Evolutionary conservation across 2,113 vertebrate genomes (phyloP).

Genomic region (Pithys albifrons): DNA sequence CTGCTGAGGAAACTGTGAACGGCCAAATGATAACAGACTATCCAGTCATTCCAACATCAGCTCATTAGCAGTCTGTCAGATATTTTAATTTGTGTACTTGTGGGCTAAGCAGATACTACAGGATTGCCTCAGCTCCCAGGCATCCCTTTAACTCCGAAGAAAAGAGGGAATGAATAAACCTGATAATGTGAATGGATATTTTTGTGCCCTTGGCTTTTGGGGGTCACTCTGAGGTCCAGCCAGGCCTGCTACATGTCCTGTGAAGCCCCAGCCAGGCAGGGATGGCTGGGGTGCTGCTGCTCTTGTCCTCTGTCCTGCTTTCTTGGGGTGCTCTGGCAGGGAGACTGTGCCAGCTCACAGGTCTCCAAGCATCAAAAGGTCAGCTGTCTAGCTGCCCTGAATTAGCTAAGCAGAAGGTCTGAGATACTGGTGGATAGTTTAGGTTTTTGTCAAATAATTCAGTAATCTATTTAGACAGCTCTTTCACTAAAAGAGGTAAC

Average conservation of each 20-base stretch:
- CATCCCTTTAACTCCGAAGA: constrained; percentile 57
- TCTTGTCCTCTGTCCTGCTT: not conserved
- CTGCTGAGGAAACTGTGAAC: constrained; percentile 85
- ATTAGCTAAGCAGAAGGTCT: not conserved
- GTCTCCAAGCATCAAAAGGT: not conserved
- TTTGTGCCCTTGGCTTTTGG: not conserved
- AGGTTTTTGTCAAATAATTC: not conserved
- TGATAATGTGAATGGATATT: not conserved
- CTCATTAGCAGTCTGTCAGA: constrained; percentile 89
- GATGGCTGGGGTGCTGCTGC: not conserved
- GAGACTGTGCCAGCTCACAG: not conserved
- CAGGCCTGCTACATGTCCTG: fast-evolving
- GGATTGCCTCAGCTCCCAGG: not conserved
- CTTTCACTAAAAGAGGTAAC: not conserved
- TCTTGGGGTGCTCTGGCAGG: fast-evolving
- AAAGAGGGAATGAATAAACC: not conserved
- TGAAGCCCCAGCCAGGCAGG: not conserved
- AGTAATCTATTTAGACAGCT: not conserved
- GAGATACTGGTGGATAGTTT: not conserved
- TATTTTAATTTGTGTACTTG: constrained; percentile 77
- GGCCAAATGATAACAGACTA: constrained; percentile 82
- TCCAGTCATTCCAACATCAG: constrained; percentile 79
- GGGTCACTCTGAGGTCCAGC: not conserved
- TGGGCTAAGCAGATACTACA: constrained; percentile 71
- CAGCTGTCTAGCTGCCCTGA: not conserved